Conservation (phyloP, 2,888 invertebrate species). For the Oscheius onirici region DNA sequence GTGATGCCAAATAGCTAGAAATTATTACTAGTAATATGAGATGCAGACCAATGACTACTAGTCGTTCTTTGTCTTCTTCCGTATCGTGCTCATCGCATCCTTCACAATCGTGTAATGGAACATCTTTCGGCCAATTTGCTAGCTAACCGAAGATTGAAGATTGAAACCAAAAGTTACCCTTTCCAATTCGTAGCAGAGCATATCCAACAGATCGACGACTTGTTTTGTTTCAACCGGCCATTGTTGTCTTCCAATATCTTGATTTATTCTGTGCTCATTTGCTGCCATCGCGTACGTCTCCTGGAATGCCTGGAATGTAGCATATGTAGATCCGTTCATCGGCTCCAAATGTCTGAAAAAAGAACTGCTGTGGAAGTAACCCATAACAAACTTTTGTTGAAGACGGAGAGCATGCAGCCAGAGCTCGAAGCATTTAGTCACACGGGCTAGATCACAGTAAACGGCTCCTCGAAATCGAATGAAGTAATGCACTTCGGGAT, state of each 20-base stretch:
- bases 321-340: slow-evolving; percentile 92
- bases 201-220: slow-evolving; percentile 37
- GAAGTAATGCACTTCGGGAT: slow-evolving; percentile 84
- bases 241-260: slow-evolving; percentile 26
- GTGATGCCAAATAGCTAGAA: not conserved
- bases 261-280: slow-evolving; percentile 75
- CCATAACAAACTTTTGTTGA: slow-evolving; percentile 47
- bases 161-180: slow-evolving; percentile 29
- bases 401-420: slow-evolving; percentile 89
- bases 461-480: slow-evolving; percentile 89
- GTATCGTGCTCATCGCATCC: slow-evolving; percentile 37
- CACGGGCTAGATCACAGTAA: slow-evolving; percentile 81
- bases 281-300: slow-evolving; percentile 88
- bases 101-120: slow-evolving; percentile 41
- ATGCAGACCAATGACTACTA: slow-evolving; percentile 48
- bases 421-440: slow-evolving; percentile 82
- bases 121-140: slow-evolving; percentile 41
- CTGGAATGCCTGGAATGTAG: slow-evolving; percentile 90
- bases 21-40: slow-evolving; percentile 47
- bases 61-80: slow-evolving; percentile 46
- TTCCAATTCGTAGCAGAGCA: slow-evolving; percentile 47
- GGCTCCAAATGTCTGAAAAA: slow-evolving; percentile 82
- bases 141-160: slow-evolving; percentile 33
- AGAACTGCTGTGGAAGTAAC: slow-evolving; percentile 82
- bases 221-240: slow-evolving; percentile 34